Conservation (phyloP, 1,140 invertebrate species). For the Triops cancriformis region DNA sequence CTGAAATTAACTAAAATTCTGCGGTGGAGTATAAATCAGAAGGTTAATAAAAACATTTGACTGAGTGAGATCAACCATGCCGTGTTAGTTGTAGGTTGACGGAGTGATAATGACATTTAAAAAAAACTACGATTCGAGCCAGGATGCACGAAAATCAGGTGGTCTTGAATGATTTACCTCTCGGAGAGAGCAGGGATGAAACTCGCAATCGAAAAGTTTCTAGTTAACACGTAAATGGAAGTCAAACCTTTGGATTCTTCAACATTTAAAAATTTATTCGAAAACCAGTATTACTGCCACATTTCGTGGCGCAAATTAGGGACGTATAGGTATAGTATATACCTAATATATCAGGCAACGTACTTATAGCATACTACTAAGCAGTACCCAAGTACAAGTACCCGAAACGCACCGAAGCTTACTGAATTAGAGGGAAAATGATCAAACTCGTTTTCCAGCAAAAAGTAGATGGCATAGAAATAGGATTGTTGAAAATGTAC, state of each 20-base stretch:
- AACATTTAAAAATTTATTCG: background rate
- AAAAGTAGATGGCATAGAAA: too few relatives aligned
- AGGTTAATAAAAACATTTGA: background rate
- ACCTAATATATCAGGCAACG: too few relatives aligned
- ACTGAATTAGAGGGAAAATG: too few relatives aligned
- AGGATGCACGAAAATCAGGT: background rate
- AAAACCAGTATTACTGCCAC: too few relatives aligned
- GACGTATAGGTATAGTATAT: too few relatives aligned
- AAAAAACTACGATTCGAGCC: background rate
- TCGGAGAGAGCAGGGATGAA: background rate
- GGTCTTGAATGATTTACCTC: conserved; percentile 19
- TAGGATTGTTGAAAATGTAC: background rate
- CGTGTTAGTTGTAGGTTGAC: background rate
- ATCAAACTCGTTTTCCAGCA: too few relatives aligned
- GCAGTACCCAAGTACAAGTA: too few relatives aligned
- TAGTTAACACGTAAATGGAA: background rate
- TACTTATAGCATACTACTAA: too few relatives aligned
- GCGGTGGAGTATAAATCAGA: background rate
- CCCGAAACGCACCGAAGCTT: too few relatives aligned
- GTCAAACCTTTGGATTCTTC: background rate
- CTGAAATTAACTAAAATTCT: conserved; percentile 23
- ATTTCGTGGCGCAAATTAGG: too few relatives aligned
- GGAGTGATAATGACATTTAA: background rate
- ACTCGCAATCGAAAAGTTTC: background rate
- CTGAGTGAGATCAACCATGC: background rate